Evolutionary conservation across 1,140 invertebrate species (phyloP), one percentile per base, ranked within the genome.

Genomic region (Steinernema khuongi): DNA sequence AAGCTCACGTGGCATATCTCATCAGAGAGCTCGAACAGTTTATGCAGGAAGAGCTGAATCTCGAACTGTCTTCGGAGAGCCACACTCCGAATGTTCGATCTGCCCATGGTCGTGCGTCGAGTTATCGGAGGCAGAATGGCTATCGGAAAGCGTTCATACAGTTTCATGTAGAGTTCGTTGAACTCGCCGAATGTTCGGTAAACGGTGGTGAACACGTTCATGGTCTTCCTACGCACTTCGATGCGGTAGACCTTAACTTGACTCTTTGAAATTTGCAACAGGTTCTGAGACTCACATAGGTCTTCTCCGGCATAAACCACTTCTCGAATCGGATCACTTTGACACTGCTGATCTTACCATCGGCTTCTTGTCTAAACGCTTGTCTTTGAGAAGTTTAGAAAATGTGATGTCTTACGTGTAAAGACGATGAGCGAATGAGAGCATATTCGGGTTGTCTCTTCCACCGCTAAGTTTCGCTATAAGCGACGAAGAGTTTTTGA

Each of bases 141-240:
- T 0, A 67, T 31, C 1, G 78, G 77, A 68, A 79, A 79, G 31
- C 77, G 73, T 14, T 19, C 60, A 84, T 30, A 88, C 82, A 99
- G 87, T 87, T 97, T 97, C 82, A 94, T 91, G 86, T 97, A 92
- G 73, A 99, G 91, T 87, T 98, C 96, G 19, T 91, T 91, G 86
- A 98, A 97, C 86, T 99, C 95, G 80, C 93, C 92, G 86, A 95
- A 98, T 0, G 93, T 92, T 70, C 96, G 90, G 85, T 95, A 94
- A 31, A 98, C 87, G 82, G 92, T 91, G 68, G 91, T 90, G 0
- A 92, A 90, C 81, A 94, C 93, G 7, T 89, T 89, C 84, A 94
- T 91, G 71, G 91, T 90, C 79, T 92, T 91, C 71, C 96, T 88
- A 79, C 91, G 91, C 50, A 99, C 91, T 79, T 91, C 89, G 50